A percentile compares a stretch with the other conserved stretches of the same genome.
phyloP scores from a whole-genome alignment of 2,113 vertebrate species.

The Gymnarchus niloticus region DNA sequence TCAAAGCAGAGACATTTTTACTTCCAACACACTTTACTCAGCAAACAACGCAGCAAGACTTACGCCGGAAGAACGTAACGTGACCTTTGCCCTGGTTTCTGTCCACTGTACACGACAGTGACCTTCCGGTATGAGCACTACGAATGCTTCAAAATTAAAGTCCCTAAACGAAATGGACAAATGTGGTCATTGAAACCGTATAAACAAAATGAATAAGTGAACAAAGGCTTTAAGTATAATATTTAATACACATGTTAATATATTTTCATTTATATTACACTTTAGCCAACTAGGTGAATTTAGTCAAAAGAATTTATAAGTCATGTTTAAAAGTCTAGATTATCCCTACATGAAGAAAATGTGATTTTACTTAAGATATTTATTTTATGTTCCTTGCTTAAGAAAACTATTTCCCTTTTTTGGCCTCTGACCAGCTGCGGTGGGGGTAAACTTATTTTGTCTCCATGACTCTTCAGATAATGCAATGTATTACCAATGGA shows the following conservation, averaged over 20 bases:
- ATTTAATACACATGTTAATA: not conserved
- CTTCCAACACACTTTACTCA: not conserved
- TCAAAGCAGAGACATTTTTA: not conserved
- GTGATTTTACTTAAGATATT: not conserved
- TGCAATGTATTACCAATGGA: too few relatives aligned
- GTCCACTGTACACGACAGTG: not conserved
- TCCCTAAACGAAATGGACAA: not conserved
- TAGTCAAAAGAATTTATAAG: not conserved
- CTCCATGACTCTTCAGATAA: too few relatives aligned
- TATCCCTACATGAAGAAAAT: not conserved
- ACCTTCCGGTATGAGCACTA: not conserved
- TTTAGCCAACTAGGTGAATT: not conserved
- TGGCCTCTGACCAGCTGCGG: too few relatives aligned
- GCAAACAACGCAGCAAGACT: not conserved
- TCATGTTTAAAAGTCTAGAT: not conserved
- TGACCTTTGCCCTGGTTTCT: not conserved
- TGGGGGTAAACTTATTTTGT: too few relatives aligned
- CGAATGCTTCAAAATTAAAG: not conserved
- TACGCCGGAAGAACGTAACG: not conserved
- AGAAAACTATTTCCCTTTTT: not conserved
- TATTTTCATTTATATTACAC: not conserved
- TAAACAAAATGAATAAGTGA: not conserved
- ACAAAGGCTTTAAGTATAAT: too few relatives aligned
- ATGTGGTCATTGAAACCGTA: not conserved
- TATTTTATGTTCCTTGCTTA: not conserved